Base-by-base conservation (phyloP, 2,113 vertebrate genomes). In the Pterophyllum scalare region DNA sequence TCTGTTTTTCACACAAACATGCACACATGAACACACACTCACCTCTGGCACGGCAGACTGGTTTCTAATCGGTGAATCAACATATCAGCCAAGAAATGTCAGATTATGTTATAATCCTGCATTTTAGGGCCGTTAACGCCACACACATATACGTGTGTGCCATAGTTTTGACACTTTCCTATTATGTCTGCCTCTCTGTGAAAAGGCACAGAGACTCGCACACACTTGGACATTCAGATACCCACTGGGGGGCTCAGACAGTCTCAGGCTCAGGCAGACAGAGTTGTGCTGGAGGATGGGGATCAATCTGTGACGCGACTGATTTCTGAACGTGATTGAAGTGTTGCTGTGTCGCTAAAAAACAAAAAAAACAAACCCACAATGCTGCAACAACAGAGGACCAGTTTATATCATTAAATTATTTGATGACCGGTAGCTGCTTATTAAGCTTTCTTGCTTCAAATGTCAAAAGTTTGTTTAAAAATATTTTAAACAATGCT, bases 61-160 rank as follows among this genome's bases (percentile, higher is more conserved):
- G 72, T 87, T 91, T 91, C 85, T 91, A 93, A 91, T 91, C 85
- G 17, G 89, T 87, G 83, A 94, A 88, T 94, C 92, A 90, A 75
- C 89, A 87, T 83, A 84, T 93, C 80, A 65, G 70, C 76, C 88
- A 93, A 93, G 87, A 92, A 90, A 91, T 83, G 88, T 87, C 91
- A 84, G 87, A 92, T 90, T 90, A 92, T 6, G 24, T 91, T 89
- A 86, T 90, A 90, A 92, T 91, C 83, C 86, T 17, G 65, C n/a
- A 2, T 81, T 82, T 82, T 62, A 77, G 76, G 85, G 80, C 81
- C 79, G 83, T 89, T 80, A 83, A 85, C 87, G 84, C 60, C 24
- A 8, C 35, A 33, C 17, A 80, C 60, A 65, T 75, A 65, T 26
- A 65, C 59, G 33, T 67, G 26, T 59, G 77, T 17, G 26, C 77